phyloP scores from a whole-genome alignment of 2,797 vertebrate genomes.

The Gymnocypris eckloni region DNA sequence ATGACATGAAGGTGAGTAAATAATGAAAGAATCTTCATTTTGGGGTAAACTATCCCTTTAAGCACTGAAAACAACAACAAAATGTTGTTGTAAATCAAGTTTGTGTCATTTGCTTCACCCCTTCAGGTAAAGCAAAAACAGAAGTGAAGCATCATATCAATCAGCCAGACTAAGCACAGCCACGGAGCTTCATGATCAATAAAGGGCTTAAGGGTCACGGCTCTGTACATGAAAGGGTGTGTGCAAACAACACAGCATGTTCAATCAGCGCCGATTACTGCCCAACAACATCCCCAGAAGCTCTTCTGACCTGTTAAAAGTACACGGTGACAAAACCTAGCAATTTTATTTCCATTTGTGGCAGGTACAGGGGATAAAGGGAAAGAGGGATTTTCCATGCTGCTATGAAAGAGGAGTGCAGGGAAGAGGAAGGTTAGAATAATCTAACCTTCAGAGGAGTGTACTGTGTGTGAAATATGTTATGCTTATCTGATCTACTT shows the following conservation, averaged over 20 bases:
- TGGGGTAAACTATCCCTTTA: constrained; percentile 9
- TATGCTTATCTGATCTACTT: neutral
- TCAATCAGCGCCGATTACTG: constrained; percentile 58
- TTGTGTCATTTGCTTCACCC: constrained; percentile 47
- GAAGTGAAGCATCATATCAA: constrained; percentile 44
- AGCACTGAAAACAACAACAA: constrained; percentile 15
- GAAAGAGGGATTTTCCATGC: constrained; percentile 34
- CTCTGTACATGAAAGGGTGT: constrained; percentile 68
- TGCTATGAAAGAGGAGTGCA: constrained; percentile 38
- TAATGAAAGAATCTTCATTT: neutral
- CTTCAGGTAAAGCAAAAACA: constrained; percentile 48
- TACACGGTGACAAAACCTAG: constrained; percentile 46
- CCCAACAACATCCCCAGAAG: constrained; percentile 35
- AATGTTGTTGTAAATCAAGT: neutral
- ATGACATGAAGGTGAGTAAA: constrained; percentile 7
- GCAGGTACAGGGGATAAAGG: constrained; percentile 23
- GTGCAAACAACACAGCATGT: constrained; percentile 71
- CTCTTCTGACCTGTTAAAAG: constrained; percentile 46
- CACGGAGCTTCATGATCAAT: constrained; percentile 66
- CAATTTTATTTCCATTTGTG: constrained; percentile 40
- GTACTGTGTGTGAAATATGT: constrained; percentile 41
- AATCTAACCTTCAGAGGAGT: constrained; percentile 53
- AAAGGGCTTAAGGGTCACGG: constrained; percentile 62
- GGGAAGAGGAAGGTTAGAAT: constrained; percentile 33
- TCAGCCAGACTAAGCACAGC: constrained; percentile 63